Evolutionary conservation across 1,140 invertebrate species (phyloP).

Genomic region (Atta colombica): DNA sequence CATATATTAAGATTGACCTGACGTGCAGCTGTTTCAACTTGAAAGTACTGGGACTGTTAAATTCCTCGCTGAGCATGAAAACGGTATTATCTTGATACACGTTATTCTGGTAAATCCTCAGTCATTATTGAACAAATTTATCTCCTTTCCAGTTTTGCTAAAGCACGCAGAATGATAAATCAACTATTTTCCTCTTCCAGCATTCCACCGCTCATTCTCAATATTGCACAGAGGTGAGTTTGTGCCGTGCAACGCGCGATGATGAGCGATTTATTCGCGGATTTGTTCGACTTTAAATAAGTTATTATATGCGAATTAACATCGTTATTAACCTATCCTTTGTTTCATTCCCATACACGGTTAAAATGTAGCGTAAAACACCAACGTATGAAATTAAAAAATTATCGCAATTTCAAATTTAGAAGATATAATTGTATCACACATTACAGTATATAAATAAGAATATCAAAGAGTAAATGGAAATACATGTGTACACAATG

Average conservation of each 20-base stretch:
- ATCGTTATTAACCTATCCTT: constrained; percentile 25
- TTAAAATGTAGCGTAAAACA: neutral
- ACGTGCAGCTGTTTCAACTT: constrained; percentile 46
- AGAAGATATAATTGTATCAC: neutral
- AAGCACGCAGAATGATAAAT: constrained; percentile 47
- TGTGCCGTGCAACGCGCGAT: neutral
- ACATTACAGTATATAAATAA: neutral
- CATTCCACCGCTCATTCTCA: constrained; percentile 38
- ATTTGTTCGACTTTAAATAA: constrained; percentile 50
- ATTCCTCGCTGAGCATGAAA: constrained; percentile 40
- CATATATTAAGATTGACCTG: constrained; percentile 48
- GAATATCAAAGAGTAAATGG: constrained; percentile 6
- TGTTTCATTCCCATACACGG: neutral
- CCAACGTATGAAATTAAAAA: neutral
- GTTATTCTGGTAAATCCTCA: constrained; percentile 33
- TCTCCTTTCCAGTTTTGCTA: constrained; percentile 35
- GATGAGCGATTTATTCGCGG: constrained; percentile 49
- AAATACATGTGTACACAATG: neutral
- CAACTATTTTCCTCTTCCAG: constrained; percentile 26
- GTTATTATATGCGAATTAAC: constrained; percentile 16
- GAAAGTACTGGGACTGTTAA: constrained; percentile 16
- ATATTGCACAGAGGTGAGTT: constrained; percentile 46
- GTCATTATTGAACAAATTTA: constrained; percentile 58
- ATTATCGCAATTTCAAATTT: neutral
- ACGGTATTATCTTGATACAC: constrained; percentile 45